These are phyloP conservation scores for Rissa tridactyla DNA, from an alignment of 2,113 vertebrate species.

Conservation along the genomic window DNA sequence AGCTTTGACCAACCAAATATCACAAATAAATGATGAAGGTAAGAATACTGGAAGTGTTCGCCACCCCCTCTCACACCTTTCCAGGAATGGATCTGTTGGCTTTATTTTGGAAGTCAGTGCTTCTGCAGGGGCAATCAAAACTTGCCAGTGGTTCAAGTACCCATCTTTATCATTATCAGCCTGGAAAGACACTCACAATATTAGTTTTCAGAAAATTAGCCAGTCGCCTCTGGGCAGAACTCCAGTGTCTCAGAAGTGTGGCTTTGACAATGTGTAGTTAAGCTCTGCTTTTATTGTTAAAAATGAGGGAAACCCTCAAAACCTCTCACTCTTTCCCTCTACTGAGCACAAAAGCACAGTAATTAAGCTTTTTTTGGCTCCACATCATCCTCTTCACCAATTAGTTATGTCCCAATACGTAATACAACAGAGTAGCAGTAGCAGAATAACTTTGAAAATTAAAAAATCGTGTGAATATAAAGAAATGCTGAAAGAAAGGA, in stretches of 20 bases:
- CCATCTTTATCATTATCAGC: conserved; percentile 73
- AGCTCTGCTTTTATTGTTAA: not conserved
- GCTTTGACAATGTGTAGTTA: not conserved
- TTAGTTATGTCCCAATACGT: not conserved
- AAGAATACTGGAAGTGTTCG: not conserved
- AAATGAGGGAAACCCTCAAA: not conserved
- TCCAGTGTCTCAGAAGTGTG: not conserved
- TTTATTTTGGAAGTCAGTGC: conserved; percentile 68
- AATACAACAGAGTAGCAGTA: not conserved
- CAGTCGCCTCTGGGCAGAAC: not conserved
- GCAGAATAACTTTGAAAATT: not conserved
- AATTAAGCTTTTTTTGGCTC: not conserved
- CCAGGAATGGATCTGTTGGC: not conserved
- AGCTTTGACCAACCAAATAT: not conserved
- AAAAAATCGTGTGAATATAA: not conserved
- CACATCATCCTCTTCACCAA: not conserved
- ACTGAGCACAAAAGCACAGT: not conserved
- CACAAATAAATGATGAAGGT: not conserved
- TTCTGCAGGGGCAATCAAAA: conserved; percentile 70
- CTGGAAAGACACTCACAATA: conserved; percentile 32
- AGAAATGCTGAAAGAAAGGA: not conserved
- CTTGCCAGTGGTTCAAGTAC: conserved; percentile 75
- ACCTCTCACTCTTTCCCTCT: not conserved
- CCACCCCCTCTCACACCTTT: not conserved
- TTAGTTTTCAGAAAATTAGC: not conserved